Base-by-base conservation (phyloP, 2,888 invertebrate species). In the Elegia similella region DNA sequence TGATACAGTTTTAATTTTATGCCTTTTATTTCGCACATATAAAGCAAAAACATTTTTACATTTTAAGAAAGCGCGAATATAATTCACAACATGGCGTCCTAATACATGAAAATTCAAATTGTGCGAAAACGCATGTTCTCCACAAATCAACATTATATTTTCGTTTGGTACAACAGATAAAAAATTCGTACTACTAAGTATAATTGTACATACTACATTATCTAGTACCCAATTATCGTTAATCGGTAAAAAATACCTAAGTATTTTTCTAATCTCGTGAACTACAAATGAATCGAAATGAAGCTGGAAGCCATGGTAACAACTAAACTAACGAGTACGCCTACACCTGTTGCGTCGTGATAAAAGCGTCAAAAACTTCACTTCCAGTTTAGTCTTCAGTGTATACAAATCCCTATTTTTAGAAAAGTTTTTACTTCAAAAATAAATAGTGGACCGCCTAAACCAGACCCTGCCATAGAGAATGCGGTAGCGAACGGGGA, bases 341-440 rank as follows among this genome's bases (percentile, higher is more conserved):
- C 53, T 55, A 56, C 52, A 54, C 16, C 52, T 46, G 42, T 46
- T 52, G 34, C 30, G 47, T 29, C 53, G 43, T 62, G 67, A 66
- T 75, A 77, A 73, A 79, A 67, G 59, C 62, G 66, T 75, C 71
- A 63, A 73, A 80, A 80, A 76, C 63, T 67, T 72, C 70, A 79
- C 78, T 79, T 76, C 78, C 78, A 56, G 59, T 73, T 66, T 57
- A 78, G 78, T 85, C 84, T 85, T 75, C 68, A 71, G 70, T 78
- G 66, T 74, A 71, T 70, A 78, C 84, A 86, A 87, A 86, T 87
- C 85, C 86, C 67, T 80, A 65, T 65, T 69, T 43, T 42, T 13
- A 42, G 17, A 29, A n/a, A n/a, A n/a, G n/a, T n/a, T n/a, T n/a
- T n/a, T n/a, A n/a, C n/a, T n/a, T n/a, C 50, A 16, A 17, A 12